phyloP scores from a whole-genome alignment of 2,113 vertebrate genomes.

The Chunga burmeisteri region DNA sequence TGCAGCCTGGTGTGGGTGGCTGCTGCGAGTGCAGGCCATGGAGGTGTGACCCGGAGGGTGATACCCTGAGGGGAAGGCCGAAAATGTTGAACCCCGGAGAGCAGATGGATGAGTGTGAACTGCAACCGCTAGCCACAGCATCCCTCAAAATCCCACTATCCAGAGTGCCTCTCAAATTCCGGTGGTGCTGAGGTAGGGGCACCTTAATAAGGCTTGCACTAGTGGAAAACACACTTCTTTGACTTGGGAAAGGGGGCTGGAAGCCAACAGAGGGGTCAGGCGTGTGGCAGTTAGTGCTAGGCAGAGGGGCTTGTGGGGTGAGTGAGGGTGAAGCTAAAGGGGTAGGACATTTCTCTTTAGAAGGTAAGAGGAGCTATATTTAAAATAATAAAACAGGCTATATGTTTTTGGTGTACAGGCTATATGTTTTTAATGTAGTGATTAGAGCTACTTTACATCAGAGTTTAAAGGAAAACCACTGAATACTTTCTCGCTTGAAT shows the following conservation, averaged over 20 bases:
- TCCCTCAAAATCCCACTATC: rapidly evolving
- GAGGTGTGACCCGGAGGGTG: neutral
- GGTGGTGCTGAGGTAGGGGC: neutral
- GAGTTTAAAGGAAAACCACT: neutral
- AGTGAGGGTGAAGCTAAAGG: neutral
- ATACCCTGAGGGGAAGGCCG: neutral
- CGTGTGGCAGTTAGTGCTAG: rapidly evolving
- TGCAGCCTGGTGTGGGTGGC: too few species aligned
- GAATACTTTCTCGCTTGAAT: neutral
- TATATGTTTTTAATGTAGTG: neutral
- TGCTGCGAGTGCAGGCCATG: too few species aligned
- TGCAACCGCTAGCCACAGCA: rapidly evolving
- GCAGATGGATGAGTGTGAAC: neutral
- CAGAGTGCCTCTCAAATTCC: too few species aligned
- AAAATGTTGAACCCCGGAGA: neutral
- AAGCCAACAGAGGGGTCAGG: too few species aligned
- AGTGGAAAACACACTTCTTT: rapidly evolving
- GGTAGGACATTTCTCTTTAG: rapidly evolving
- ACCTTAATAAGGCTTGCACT: rapidly evolving
- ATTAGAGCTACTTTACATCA: neutral
- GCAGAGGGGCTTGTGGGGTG: neutral
- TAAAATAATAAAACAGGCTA: too few species aligned
- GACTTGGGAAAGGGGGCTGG: neutral
- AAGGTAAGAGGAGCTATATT: rapidly evolving
- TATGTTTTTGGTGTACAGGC: neutral